Conservation (phyloP, 1,140 invertebrate genomes). For the Tribolium castaneum region DNA sequence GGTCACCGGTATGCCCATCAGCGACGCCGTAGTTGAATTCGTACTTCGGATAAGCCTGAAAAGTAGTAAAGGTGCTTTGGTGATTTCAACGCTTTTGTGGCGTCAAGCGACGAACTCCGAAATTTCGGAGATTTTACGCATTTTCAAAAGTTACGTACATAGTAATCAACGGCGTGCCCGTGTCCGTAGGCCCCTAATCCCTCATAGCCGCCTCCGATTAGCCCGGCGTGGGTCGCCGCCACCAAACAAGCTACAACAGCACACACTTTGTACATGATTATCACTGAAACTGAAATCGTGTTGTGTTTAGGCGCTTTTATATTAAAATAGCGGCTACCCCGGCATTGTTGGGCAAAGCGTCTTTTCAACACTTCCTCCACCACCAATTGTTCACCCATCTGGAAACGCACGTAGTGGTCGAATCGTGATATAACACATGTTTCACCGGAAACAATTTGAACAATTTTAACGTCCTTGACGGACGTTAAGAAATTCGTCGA, state of each 20-base stretch:
- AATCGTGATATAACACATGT: constrained; percentile 23
- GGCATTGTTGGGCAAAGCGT: not conserved
- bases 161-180: not conserved
- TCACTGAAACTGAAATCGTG: not conserved
- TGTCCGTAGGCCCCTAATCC: not conserved
- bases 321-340: not conserved
- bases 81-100: not conserved
- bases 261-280: constrained; percentile 10
- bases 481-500: constrained; percentile 17
- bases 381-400: constrained; percentile 13
- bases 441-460: constrained; percentile 32
- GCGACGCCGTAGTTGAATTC: constrained; percentile 62
- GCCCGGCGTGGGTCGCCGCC: not conserved
- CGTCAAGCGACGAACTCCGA: not conserved
- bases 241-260: not conserved
- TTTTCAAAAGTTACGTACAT: not conserved
- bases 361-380: constrained; percentile 20
- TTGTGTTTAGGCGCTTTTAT: not conserved
- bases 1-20: constrained; percentile 65
- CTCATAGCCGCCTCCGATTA: constrained; percentile 1
- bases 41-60: constrained; percentile 66
- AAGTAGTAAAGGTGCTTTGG: not conserved
- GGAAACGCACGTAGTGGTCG: constrained; percentile 2
- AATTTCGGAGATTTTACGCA: too few relatives aligned
- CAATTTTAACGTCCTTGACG: constrained; percentile 25